Base-by-base conservation (phyloP, 2,113 vertebrate genomes). In the Platichthys flesus region DNA sequence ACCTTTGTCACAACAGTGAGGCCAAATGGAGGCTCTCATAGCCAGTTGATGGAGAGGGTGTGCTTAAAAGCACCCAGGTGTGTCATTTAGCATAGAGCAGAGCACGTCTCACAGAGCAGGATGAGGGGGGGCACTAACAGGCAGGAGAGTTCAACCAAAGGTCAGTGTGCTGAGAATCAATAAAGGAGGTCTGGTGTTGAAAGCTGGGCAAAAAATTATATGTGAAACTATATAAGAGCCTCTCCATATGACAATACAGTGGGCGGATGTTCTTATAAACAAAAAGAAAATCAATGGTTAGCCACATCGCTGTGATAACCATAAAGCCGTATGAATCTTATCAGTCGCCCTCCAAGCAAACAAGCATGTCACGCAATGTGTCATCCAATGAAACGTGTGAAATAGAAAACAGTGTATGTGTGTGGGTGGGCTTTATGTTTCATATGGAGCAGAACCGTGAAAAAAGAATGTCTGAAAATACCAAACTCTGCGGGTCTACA, bases 51-150 rank as follows among this genome's bases (percentile, higher is more conserved):
- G 88, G 92, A 93, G 89, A 90, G 90, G 90, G 79, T 81, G 92
- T 88, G 90, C 93, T 93, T 92, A 94, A 92, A 91, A 92, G 90
- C 93, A 93, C 90, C 91, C 93, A 93, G 91, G 91, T 94, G 91
- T 94, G 91, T 94, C 92, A 89, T 94, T 92, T 84, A 87, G 91
- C 89, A 86, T 64, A 81, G 92, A 81, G 84, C 88, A 84, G 77
- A 62, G 82, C 83, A 84, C 83, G 90, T 92, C 84, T 89, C 83
- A 77, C 54, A 71, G 87, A 91, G 78, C 42, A 69, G 77, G 85
- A 81, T 83, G 85, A 77, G 79, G 78, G 85, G 84, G 82, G 82
- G 88, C 86, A 90, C 85, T 42, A 72, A 73, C 82, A 82, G 78
- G 77, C 71, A 68, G 79, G 73, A 78, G 82, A 83, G 93, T 93